These are phyloP conservation scores for Tachystola acroxantha DNA, from an alignment of 2,888 invertebrate species.

Conservation along the genomic window DNA sequence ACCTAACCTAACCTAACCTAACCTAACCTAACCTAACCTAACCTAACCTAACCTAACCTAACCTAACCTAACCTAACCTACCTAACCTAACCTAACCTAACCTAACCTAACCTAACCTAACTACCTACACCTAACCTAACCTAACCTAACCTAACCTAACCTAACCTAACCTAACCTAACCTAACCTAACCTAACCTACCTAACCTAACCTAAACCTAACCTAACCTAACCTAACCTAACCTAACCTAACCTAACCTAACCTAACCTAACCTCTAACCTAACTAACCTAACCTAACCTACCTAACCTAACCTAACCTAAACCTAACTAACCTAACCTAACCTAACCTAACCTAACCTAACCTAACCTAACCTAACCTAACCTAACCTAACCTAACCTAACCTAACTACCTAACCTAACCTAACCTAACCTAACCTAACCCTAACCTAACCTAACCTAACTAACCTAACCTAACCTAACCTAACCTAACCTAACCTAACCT, in stretches of 20 bases:
- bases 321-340: conserved; percentile 2
- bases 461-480: conserved; percentile 22
- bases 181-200: conserved; percentile 14
- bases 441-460: conserved; percentile 18
- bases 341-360: conserved; percentile 6
- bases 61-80: conserved; percentile 3
- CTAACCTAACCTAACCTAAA: conserved; percentile 3
- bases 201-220: conserved; percentile 14
- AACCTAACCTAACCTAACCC: conserved; percentile 3
- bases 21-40: conserved; percentile 6
- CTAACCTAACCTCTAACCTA: conserved; percentile 9
- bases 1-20: conserved; percentile 8
- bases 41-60: conserved; percentile 5
- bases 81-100: conserved; percentile 7
- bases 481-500: conserved; percentile 22
- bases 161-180: conserved; percentile 14
- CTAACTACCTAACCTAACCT: conserved; percentile 9
- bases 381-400: not conserved
- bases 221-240: conserved; percentile 9
- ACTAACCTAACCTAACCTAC: conserved; percentile 3
- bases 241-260: conserved; percentile 11
- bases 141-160: conserved; percentile 14
- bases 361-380: conserved; percentile 5
- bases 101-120: conserved; percentile 15
- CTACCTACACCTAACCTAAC: conserved; percentile 13